Percentiles rank a stretch among this genome's conserved stretches.
These are phyloP conservation scores for Parelbella ahira DNA, from an alignment of 2,888 invertebrate species.

Conservation along the genomic window DNA sequence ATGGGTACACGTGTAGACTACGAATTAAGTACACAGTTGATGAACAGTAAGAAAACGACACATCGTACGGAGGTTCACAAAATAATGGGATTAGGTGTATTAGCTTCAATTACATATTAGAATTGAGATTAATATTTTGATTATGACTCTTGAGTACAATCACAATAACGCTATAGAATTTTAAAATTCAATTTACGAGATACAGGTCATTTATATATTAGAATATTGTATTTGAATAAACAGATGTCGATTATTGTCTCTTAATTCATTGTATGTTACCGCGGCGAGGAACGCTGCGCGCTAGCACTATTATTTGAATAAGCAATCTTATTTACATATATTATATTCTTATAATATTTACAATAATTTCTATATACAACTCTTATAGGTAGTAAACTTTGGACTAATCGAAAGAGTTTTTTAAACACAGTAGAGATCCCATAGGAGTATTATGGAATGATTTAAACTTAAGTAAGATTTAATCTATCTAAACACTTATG, in stretches of 20 bases:
- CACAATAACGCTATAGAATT: slow-evolving; percentile 10
- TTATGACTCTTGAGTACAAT: slow-evolving; percentile 3
- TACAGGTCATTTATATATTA: slow-evolving; percentile 29
- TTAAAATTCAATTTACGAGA: slow-evolving; percentile 12
- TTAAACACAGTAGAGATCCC: slow-evolving; percentile 78
- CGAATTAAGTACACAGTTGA: slow-evolving; percentile 20
- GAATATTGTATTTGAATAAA: slow-evolving; percentile 50
- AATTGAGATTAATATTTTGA: too few relatives aligned
- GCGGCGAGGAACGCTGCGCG: slow-evolving; percentile 26
- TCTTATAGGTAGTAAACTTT: slow-evolving; percentile 53
- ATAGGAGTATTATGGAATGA: slow-evolving; percentile 75
- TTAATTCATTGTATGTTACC: slow-evolving; percentile 47
- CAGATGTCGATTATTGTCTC: slow-evolving; percentile 72
- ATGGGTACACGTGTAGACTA: slow-evolving; percentile 17
- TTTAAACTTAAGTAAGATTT: slow-evolving; percentile 71
- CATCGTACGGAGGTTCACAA: too few relatives aligned
- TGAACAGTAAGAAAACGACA: too few relatives aligned
- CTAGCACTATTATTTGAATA: slow-evolving; percentile 29
- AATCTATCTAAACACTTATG: slow-evolving; percentile 67
- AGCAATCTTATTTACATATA: slow-evolving; percentile 66
- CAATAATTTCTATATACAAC: slow-evolving; percentile 38
- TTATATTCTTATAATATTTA: slow-evolving; percentile 47
- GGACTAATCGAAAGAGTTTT: slow-evolving; percentile 69
- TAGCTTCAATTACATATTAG: too few relatives aligned
- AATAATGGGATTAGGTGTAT: too few relatives aligned